These are phyloP conservation scores for Arctia plantaginis DNA, from an alignment of 2,888 invertebrate genomes.

Conservation along the genomic window DNA sequence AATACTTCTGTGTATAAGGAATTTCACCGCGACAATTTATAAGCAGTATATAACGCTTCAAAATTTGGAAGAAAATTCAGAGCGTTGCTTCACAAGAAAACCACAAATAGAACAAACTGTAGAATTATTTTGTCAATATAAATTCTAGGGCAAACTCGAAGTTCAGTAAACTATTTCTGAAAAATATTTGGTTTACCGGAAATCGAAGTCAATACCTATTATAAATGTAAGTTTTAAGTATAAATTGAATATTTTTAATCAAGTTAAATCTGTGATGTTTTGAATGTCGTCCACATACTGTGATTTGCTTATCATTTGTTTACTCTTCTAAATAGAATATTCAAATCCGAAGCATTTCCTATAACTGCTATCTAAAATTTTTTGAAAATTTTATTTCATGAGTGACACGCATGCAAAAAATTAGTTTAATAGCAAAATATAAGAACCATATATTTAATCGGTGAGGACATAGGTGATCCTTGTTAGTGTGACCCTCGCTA, in stretches of 20 bases:
- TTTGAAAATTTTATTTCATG: neutral
- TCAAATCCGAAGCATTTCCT: neutral
- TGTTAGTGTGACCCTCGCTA: constrained; percentile 9
- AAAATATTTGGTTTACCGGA: too few species aligned
- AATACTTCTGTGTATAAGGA: neutral
- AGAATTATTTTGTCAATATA: neutral
- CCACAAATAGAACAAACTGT: neutral
- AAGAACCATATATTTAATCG: neutral
- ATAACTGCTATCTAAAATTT: neutral
- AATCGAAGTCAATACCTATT: too few species aligned
- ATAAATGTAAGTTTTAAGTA: too few species aligned
- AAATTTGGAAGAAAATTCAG: neutral
- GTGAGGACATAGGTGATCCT: neutral
- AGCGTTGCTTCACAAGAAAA: neutral
- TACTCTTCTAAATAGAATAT: neutral
- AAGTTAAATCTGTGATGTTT: too few species aligned
- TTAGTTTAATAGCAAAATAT: neutral
- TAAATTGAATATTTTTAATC: too few species aligned
- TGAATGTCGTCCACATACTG: neutral
- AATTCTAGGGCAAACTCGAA: neutral
- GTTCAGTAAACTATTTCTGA: too few species aligned
- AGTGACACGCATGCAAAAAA: too few species aligned
- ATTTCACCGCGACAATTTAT: neutral
- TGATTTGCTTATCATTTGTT: neutral
- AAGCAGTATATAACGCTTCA: neutral